Base-by-base conservation (phyloP, 2,113 vertebrate species). In the Orthonyx spaldingii region DNA sequence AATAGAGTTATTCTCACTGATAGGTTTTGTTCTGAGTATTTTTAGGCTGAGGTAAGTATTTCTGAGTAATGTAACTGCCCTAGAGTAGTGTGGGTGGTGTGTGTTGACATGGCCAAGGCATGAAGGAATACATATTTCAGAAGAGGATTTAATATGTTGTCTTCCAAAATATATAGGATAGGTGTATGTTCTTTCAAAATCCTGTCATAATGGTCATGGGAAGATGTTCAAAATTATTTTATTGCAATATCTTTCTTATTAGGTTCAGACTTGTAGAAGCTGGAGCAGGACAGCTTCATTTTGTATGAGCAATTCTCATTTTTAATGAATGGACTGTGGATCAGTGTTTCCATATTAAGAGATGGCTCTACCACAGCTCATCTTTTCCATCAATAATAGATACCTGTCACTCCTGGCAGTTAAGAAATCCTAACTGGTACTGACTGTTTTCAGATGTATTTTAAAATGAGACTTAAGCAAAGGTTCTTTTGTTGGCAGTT, bases 381-480 rank as follows among this genome's bases (percentile, higher is more conserved):
- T 87, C 56, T 92, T 82, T 85, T 86, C 69, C 50, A 87, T 88
- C 63, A 90, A 39, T 91, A 94, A 89, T 72, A 91, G 47, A 84
- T 70, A 76, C 14, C 37, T 83, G 85, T 60, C 85, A 91, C 33
- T 20, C 22, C 32, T 61, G 24, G 56, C 32, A 90, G 59, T 74
- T 88, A 82, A 76, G 49, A 92, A 87, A 53, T 68, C n/a, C n/a
- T 83, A 89, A 72, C 60, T 82, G 53, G 16, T 33, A n/a, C 26
- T 35, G 42, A 46, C 42, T 78, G 6, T 86, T 84, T 92, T 28
- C 50, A 78, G 76, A 49, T 52, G 22, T 57, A 55, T 50, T 89
- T 94, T 56, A 87, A 94, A 95, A 91, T 83, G 30, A 77, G 47
- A 66, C 46, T 77, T 42, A 22, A 79, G 75, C 41, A 84, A 81